phyloP scores from a whole-genome alignment of 2,888 invertebrate genomes.

The Eutolmus rufibarbis region DNA sequence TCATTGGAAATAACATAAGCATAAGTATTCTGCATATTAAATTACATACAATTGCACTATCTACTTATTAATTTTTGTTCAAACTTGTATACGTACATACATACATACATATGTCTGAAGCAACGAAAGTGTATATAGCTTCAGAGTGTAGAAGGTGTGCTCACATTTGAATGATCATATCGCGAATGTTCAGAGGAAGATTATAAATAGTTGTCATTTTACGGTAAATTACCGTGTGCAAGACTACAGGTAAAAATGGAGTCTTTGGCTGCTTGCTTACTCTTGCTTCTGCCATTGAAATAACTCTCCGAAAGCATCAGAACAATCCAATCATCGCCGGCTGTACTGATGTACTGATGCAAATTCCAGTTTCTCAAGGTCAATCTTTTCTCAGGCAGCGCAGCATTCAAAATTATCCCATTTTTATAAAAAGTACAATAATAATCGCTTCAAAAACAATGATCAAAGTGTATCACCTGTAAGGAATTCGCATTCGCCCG shows the following conservation, averaged over 20 bases:
- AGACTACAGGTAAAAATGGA: neutral
- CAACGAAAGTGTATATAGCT: neutral
- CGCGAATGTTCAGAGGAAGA: neutral
- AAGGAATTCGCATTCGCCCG: slow-evolving; percentile 29
- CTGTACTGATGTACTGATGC: neutral
- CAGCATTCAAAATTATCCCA: neutral
- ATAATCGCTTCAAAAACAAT: neutral
- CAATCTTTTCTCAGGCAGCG: slow-evolving; percentile 12
- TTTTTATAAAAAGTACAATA: slow-evolving; percentile 23
- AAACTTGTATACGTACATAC: too few relatives aligned
- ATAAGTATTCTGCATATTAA: too few relatives aligned
- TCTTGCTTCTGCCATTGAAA: neutral
- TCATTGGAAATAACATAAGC: too few relatives aligned
- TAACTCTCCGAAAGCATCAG: slow-evolving; percentile 1
- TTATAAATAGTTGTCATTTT: neutral
- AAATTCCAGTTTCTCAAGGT: slow-evolving; percentile 33
- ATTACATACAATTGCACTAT: too few relatives aligned
- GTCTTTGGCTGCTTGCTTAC: neutral
- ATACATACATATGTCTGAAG: neutral
- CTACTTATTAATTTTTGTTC: too few relatives aligned
- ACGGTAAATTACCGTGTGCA: neutral
- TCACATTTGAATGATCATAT: neutral
- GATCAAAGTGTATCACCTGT: slow-evolving; percentile 29
- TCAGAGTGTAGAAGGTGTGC: neutral
- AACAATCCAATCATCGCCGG: neutral